These are phyloP conservation scores for Chionodraco myersi DNA, from an alignment of 2,113 vertebrate genomes.

Conservation along the genomic window DNA sequence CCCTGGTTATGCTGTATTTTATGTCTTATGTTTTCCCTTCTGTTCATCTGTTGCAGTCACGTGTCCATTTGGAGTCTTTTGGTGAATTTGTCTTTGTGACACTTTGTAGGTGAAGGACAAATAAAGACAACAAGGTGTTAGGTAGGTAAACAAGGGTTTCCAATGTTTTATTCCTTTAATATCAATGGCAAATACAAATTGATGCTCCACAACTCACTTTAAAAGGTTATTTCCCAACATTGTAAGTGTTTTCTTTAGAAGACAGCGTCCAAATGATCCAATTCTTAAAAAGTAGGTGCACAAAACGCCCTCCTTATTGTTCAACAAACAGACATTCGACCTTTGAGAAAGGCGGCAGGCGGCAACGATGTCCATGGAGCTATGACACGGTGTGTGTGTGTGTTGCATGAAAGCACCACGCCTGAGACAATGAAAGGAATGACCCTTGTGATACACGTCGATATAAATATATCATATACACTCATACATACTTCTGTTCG, in stretches of 20 bases:
- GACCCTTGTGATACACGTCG: conserved; percentile 67
- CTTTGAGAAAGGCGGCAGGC: conserved; percentile 73
- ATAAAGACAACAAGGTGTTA: conserved; percentile 55
- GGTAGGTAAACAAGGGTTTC: conserved; percentile 80
- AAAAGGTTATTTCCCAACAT: conserved; percentile 60
- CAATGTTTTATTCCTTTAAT: conserved; percentile 80
- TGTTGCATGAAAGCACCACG: conserved; percentile 71
- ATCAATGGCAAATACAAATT: conserved; percentile 84
- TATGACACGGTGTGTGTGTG: conserved; percentile 47
- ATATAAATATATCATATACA: neutral
- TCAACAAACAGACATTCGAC: conserved; percentile 71
- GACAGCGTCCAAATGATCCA: conserved; percentile 73
- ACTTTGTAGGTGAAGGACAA: neutral
- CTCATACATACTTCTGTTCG: conserved; percentile 34
- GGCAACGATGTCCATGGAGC: conserved; percentile 59
- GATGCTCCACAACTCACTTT: conserved; percentile 69
- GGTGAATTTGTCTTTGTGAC: too few species aligned
- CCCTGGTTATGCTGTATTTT: too few species aligned
- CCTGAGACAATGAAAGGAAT: conserved; percentile 79
- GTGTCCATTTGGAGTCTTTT: too few species aligned
- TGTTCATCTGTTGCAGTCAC: too few species aligned
- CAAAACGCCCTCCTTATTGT: conserved; percentile 76
- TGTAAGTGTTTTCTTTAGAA: conserved; percentile 71
- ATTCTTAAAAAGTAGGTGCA: conserved; percentile 82
- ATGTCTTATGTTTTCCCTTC: too few species aligned